These are phyloP conservation scores for Fulica atra DNA, from an alignment of 2,113 vertebrate species.

Conservation along the genomic window DNA sequence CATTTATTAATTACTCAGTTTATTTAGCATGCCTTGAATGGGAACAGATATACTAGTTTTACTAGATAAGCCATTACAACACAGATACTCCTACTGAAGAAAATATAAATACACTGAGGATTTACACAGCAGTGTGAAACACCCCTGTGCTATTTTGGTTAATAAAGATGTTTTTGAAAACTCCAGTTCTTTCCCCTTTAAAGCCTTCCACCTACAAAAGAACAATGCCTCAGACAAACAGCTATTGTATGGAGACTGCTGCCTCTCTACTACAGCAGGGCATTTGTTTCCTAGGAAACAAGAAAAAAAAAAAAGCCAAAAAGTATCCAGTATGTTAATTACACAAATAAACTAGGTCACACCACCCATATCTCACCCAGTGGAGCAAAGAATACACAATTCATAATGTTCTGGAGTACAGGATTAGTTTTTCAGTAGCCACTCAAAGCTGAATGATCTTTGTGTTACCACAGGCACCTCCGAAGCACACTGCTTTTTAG, in stretches of 20 bases:
- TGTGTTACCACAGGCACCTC: background rate
- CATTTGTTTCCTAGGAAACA: conserved; percentile 72
- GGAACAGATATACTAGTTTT: background rate
- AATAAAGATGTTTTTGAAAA: conserved; percentile 35
- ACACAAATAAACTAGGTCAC: conserved; percentile 72
- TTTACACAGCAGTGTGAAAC: background rate
- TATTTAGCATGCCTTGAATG: background rate
- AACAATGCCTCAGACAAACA: conserved; percentile 47
- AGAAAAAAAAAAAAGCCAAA: background rate
- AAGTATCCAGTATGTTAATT: conserved; percentile 56
- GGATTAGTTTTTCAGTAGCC: background rate
- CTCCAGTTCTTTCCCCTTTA: background rate
- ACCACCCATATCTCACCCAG: conserved; percentile 52
- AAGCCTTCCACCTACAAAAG: conserved; percentile 26
- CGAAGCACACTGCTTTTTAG: background rate
- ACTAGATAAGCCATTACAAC: background rate
- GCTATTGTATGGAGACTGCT: too few species aligned
- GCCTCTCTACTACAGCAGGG: background rate
- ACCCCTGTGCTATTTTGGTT: background rate
- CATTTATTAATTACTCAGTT: background rate
- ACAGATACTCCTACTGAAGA: background rate
- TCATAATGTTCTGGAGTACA: background rate
- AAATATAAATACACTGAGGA: background rate
- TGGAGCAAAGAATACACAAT: conserved; percentile 19
- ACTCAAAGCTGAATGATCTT: background rate